Evolutionary conservation across 1,140 invertebrate genomes (phyloP).

Genomic region (Eupristina koningsbergeri): DNA sequence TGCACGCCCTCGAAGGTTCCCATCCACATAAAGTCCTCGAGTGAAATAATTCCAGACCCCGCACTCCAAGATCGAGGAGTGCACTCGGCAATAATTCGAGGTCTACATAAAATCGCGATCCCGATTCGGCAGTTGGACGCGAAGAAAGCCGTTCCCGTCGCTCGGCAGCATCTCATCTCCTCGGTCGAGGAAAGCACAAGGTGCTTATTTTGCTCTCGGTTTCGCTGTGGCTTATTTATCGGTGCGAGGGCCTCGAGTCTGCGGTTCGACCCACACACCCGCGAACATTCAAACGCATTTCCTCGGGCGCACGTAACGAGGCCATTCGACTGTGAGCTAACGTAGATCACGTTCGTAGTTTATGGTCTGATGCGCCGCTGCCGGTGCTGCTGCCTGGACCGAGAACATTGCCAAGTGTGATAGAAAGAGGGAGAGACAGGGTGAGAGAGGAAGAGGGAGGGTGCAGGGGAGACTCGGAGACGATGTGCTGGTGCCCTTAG

Average conservation of each 20-base stretch:
- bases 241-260: constrained; percentile 4
- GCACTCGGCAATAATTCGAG: not conserved
- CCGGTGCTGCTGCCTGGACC: constrained; percentile 66
- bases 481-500: too few relatives aligned
- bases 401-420: constrained; percentile 57
- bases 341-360: constrained; percentile 66
- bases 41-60: not conserved
- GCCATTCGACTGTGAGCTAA: constrained; percentile 53
- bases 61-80: not conserved
- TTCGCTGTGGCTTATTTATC: constrained; percentile 24
- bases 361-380: constrained; percentile 67
- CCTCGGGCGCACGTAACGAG: constrained; percentile 48
- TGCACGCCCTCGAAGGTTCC: too few relatives aligned
- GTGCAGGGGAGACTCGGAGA: too few relatives aligned
- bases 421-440: constrained; percentile 32
- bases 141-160: constrained; percentile 14
- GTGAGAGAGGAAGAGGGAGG: too few relatives aligned
- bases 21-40: not conserved
- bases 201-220: too few relatives aligned
- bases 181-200: not conserved
- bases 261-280: not conserved
- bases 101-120: not conserved
- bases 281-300: constrained; percentile 11
- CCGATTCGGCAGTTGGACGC: not conserved
- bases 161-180: not conserved